Conservation (phyloP, 2,888 invertebrate species). For the Diachrysia chrysitis region DNA sequence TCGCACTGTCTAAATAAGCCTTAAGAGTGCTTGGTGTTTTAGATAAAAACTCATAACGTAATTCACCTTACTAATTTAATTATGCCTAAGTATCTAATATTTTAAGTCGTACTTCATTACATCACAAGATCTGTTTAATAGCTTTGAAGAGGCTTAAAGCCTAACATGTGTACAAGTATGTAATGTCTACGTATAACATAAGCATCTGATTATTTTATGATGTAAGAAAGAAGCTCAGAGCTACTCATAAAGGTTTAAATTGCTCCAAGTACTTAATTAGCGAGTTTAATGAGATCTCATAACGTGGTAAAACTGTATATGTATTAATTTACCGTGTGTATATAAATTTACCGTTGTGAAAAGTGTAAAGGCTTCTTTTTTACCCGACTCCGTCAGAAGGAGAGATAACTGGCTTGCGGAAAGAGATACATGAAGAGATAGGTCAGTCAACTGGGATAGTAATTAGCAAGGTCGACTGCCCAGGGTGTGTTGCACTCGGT, state of each 20-base stretch:
- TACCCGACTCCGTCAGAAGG: no score
- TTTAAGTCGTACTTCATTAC: background rate
- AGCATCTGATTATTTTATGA: background rate
- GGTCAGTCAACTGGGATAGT: no score
- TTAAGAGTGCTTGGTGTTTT: no score
- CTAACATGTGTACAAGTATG: no score
- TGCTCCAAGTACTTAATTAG: background rate
- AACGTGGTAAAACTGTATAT: background rate
- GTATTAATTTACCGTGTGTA: no score
- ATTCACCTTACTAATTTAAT: background rate
- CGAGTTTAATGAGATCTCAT: background rate
- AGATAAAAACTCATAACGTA: no score
- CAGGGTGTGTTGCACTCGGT: no score
- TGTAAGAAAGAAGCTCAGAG: background rate
- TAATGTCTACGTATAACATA: background rate
- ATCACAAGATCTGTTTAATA: background rate
- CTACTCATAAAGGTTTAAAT: background rate
- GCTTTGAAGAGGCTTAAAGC: background rate
- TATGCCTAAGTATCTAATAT: background rate
- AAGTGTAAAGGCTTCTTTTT: background rate
- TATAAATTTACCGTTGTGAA: background rate
- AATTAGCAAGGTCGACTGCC: no score
- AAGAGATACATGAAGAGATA: no score
- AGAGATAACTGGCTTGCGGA: no score
- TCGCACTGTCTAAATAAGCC: no score